phyloP scores from a whole-genome alignment of 2,113 vertebrate genomes.

The Python bivittatus region DNA sequence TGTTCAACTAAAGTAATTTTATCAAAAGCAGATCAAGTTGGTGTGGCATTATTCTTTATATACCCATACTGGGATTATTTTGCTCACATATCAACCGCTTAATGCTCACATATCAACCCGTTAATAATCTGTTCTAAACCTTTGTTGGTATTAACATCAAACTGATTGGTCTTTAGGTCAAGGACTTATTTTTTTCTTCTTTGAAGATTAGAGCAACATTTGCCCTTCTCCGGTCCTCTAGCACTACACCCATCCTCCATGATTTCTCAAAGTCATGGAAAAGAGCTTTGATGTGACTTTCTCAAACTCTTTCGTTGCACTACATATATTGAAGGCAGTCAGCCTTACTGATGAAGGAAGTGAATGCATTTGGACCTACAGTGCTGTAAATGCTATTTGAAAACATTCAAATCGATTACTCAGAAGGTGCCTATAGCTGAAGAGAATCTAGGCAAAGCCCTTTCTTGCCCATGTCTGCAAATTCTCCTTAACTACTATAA shows the following conservation, averaged over 20 bases:
- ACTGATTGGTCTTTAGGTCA: neutral
- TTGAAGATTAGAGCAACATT: neutral
- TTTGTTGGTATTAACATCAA: neutral
- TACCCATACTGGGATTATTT: neutral
- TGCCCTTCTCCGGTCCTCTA: neutral
- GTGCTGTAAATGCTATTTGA: neutral
- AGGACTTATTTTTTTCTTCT: neutral
- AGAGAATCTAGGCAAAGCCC: neutral
- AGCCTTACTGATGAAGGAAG: neutral
- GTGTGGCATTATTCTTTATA: neutral
- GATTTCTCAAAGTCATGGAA: neutral
- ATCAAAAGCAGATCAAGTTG: neutral
- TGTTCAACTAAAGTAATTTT: neutral
- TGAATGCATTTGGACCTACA: neutral
- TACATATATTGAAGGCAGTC: neutral
- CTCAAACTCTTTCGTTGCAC: neutral
- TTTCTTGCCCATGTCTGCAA: neutral
- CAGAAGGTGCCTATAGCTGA: neutral
- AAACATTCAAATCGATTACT: neutral
- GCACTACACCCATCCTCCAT: neutral
- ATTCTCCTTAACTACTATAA: neutral
- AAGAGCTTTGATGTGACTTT: neutral
- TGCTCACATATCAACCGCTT: too few species aligned
- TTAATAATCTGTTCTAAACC: neutral
- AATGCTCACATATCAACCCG: neutral